Base-by-base conservation (phyloP, 1,140 invertebrate genomes). In the Drosophila suzukii region DNA sequence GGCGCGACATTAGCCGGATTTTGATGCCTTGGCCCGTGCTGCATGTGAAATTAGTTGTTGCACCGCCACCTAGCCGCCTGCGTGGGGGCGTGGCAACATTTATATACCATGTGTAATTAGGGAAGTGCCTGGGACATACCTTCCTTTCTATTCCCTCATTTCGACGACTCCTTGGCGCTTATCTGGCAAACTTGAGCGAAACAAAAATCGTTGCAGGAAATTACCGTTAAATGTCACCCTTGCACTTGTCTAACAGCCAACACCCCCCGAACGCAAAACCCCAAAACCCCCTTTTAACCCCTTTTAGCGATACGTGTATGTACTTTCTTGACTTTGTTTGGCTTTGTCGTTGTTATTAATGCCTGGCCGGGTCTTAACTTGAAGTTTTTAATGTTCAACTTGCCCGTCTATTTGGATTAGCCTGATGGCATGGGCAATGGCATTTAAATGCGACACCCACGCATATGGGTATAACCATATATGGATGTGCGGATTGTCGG, bases 1-100 rank as follows among this genome's bases (percentile, higher is more conserved):
- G 76, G 73, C 65, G 85, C 81, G 73, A 90, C 85, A 89, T 89
- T 90, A 90, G 85, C 75, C 72, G 84, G 77, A 90, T 89, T 88
- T 81, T 81, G 81, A 84, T 90, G 85, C 73, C 53, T 81, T 68
- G 74, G 44, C 66, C 74, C 67, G 85, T 81, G 84, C 70, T 89
- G 85, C 84, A 89, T 89, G 81, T 89, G 84, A 89, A 89, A 89
- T 89, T 89, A 89, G 84, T 89, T 84, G 57, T 55, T 72, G 51
- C 75, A 63, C 56, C 55, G 44, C 46, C n/a, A 10, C 47, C n/a
- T 27, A 5, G 5, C 20, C 6, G 20, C 2, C 5, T 12, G 10
- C n/a, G n/a, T 3, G 44, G 4, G 54, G 58, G 74, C 56, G 57
- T 58, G 65, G 38, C 41, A 57, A 83, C 78, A 79, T 81, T 66